These are phyloP conservation scores for Caenorhabditis remanei DNA, from an alignment of 1,140 invertebrate species.

Conservation along the genomic window DNA sequence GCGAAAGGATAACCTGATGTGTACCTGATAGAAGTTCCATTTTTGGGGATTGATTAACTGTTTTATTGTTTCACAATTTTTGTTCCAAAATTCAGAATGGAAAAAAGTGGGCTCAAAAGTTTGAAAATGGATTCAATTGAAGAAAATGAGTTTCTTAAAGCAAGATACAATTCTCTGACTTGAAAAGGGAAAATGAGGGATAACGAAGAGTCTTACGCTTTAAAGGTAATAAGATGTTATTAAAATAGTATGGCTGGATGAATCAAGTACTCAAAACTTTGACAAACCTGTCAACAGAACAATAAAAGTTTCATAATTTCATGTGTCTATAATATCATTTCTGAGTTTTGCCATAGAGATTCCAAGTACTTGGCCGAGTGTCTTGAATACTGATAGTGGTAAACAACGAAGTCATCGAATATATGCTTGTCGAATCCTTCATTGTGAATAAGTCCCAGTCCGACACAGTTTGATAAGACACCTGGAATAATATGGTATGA, in stretches of 20 bases:
- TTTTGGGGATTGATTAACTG: too few species aligned
- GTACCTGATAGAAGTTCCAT: too few species aligned
- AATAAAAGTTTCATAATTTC: too few species aligned
- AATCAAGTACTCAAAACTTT: neutral
- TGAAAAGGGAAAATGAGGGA: neutral
- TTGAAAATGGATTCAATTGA: too few species aligned
- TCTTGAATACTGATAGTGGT: conserved; percentile 75
- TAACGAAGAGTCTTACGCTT: neutral
- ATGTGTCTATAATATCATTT: conserved; percentile 13
- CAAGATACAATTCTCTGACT: conserved; percentile 18
- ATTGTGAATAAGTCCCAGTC: conserved; percentile 70
- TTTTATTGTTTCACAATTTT: too few species aligned
- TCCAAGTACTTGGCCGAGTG: conserved; percentile 70
- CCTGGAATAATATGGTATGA: conserved; percentile 18
- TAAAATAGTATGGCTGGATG: too few species aligned
- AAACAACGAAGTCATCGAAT: conserved; percentile 74
- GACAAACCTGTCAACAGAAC: too few species aligned
- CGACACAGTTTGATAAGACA: conserved; percentile 73
- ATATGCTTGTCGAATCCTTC: conserved; percentile 75
- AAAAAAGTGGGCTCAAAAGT: neutral
- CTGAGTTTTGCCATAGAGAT: conserved; percentile 61
- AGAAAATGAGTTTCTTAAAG: neutral
- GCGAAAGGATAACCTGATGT: neutral
- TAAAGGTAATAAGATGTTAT: too few species aligned
- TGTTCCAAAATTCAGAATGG: too few species aligned